phyloP scores from a whole-genome alignment of 2,797 vertebrate species.

The Perdix hodgsoniae region DNA sequence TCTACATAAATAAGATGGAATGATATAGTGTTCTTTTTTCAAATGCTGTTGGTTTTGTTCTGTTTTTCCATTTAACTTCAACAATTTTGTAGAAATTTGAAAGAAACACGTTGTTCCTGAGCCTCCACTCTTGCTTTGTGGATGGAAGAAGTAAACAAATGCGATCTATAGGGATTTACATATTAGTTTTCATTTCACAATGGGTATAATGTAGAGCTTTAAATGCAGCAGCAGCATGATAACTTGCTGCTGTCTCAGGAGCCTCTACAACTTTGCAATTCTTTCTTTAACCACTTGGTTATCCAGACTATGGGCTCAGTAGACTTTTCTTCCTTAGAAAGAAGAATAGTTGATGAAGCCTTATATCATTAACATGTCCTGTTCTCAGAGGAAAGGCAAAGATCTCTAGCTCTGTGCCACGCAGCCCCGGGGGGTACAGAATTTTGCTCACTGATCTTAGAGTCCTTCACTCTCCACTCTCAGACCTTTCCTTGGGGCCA shows the following conservation, averaged over 20 bases:
- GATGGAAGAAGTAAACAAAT: slow-evolving; percentile 56
- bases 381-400: background rate
- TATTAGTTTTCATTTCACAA: slow-evolving; percentile 52
- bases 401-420: background rate
- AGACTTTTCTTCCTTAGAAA: background rate
- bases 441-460: background rate
- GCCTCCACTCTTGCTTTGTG: background rate
- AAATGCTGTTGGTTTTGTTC: background rate
- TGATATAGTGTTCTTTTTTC: slow-evolving; percentile 8
- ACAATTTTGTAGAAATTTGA: slow-evolving; percentile 1
- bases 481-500: background rate
- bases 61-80: background rate
- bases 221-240: background rate
- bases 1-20: background rate
- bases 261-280: background rate
- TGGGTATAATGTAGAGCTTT: slow-evolving; percentile 1
- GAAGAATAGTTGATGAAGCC: background rate
- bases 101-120: background rate
- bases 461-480: background rate
- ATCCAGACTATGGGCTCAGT: background rate
- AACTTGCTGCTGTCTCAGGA: background rate
- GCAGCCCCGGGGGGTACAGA: background rate
- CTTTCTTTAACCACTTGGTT: background rate
- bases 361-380: background rate
- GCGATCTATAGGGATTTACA: slow-evolving; percentile 45